Conservation (phyloP, 2,888 invertebrate species). For the Xanthorhoe designata region DNA sequence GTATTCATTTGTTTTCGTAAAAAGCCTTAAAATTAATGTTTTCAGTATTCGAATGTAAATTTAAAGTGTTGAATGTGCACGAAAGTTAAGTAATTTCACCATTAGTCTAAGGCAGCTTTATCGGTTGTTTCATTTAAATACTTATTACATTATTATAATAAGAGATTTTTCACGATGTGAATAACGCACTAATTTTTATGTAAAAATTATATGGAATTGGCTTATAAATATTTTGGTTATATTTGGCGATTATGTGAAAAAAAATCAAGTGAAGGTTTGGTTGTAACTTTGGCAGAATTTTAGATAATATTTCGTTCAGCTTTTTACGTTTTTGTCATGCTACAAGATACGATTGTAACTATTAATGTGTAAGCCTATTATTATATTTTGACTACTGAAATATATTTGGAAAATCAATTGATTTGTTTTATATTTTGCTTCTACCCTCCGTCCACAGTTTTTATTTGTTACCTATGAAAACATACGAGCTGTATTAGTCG, state of each 20-base stretch:
- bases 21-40: constrained; percentile 36
- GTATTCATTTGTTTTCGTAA: constrained; percentile 14
- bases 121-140: constrained; percentile 52
- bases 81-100: constrained; percentile 68
- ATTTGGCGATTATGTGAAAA: constrained; percentile 47
- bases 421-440: constrained; percentile 38
- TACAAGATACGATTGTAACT: constrained; percentile 81
- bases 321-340: constrained; percentile 54
- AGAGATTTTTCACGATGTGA: constrained; percentile 72
- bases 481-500: no score
- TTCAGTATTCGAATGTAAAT: constrained; percentile 32
- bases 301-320: constrained; percentile 27
- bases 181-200: constrained; percentile 77
- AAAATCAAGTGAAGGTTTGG: constrained; percentile 43
- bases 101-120: constrained; percentile 59
- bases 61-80: constrained; percentile 63
- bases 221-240: constrained; percentile 56
- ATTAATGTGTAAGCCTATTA: constrained; percentile 84
- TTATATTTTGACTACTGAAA: constrained; percentile 86
- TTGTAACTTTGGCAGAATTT: constrained; percentile 47
- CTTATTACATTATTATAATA: constrained; percentile 55
- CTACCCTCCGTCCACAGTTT: no score
- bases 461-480: no score
- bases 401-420: constrained; percentile 79
- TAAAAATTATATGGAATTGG: constrained; percentile 66